Evolutionary conservation across 2,888 invertebrate genomes (phyloP), one percentile per base, ranked within the genome.

Genomic region (Drosophila helvetica): DNA sequence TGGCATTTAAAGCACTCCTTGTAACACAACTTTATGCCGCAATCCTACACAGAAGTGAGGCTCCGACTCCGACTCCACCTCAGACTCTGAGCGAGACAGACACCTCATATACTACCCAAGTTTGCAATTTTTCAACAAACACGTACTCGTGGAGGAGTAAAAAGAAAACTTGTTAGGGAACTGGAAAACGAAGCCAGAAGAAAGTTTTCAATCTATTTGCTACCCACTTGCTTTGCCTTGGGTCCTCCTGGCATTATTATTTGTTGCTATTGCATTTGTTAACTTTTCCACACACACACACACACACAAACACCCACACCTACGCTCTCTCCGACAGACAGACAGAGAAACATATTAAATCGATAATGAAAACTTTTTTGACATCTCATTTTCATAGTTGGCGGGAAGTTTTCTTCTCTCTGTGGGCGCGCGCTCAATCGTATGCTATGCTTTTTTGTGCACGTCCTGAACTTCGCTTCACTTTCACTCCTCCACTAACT

Each of bases 381-480:
- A 86, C 86, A 82, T 86, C 88, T 86, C 86, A 89, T 89, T 86
- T 89, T 89, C 86, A 88, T 86, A 83, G 86, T 88, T 85, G 86
- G 80, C 48, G 38, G 59, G 18, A 68, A 66, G 42, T 73, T 66
- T 48, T 27, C 27, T 38, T n/a, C 38, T 45, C 81, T 59, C 60
- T 19, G 33, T 48, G 48, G 55, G 7, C 55, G 30, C 55, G 58
- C 75, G 69, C 78, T 66, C 65, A 72, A 72, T 67, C 74, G 69
- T 77, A 58, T 73, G 75, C 64, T 57, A 69, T 55, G 61, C 45
- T 52, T 51, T 68, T 62, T 38, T 38, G 38, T 38, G 38, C 38
- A 38, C 38, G 38, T 2, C 7, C 38, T 38, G 38, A 38, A 38
- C 38, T 38, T 19, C 48, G 50, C 74, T 42, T 54, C 54, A 47